Percentiles rank a stretch among this genome's conserved stretches.
phyloP scores from a whole-genome alignment of 2,797 vertebrate genomes.

The Sebastiscus albofasciatus region DNA sequence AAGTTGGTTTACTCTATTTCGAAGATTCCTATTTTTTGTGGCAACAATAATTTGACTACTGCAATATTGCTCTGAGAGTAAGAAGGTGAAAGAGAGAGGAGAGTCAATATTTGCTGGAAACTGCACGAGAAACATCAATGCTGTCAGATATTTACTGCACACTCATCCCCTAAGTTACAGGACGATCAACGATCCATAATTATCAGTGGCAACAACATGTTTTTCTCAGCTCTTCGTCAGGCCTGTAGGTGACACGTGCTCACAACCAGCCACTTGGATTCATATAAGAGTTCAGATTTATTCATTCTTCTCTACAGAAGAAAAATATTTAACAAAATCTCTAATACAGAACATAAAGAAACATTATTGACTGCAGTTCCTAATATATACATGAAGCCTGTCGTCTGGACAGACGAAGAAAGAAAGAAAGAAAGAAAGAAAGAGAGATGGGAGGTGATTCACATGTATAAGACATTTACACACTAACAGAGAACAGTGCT shows the following conservation, averaged over 20 bases:
- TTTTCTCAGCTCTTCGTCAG: not conserved
- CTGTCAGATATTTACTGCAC: not conserved
- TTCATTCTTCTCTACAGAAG: constrained; percentile 65
- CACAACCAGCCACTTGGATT: constrained; percentile 10
- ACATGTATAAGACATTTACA: constrained; percentile 17
- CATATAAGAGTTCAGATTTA: constrained; percentile 55
- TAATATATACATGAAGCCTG: constrained; percentile 39
- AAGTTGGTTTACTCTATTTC: not conserved
- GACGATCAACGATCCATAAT: not conserved
- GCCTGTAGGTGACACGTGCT: not conserved
- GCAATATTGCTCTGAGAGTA: not conserved
- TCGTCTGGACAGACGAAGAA: not conserved
- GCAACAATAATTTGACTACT: not conserved
- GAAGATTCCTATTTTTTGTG: not conserved
- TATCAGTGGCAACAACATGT: not conserved
- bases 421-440: not conserved
- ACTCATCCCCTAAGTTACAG: not conserved
- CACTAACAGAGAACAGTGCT: constrained; percentile 16
- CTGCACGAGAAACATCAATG: not conserved
- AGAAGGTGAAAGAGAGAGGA: not conserved
- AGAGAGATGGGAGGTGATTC: constrained; percentile 4
- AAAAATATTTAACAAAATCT: constrained; percentile 65
- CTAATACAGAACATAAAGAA: constrained; percentile 63
- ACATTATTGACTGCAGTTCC: constrained; percentile 31
- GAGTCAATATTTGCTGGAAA: not conserved